Evolutionary conservation across 1,140 invertebrate species (phyloP), one percentile per base, ranked within the genome.

Genomic region (Mamestra configurata): DNA sequence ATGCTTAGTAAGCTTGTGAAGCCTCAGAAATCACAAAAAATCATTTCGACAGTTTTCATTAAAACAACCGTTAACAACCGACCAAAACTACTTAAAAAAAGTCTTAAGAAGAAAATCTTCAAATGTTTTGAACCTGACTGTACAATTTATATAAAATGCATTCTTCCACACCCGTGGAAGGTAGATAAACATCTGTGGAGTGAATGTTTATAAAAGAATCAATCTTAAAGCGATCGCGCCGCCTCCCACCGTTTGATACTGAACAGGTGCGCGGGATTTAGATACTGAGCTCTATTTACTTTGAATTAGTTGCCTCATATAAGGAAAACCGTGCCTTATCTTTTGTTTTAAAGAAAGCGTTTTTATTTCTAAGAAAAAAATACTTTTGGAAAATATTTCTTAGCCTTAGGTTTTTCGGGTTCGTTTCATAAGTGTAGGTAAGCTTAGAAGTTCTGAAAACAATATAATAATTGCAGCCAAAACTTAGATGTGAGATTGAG

Each of bases 131-230:
- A 18, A 24, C 35, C 37, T 20, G 15, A 10, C 55, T 61, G 72
- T 76, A 61, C 71, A 43, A n/a, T 61, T 76, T 46, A 76, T 49
- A 61, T 76, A 76, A 61, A 61, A 76, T 76, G 72, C 72, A 76
- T 61, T 61, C 24, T 46, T 18, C n/a, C 35, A 18, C 49, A 13
- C 40, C 7, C 13, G 4, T 6, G 18, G n/a, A 24, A 70, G 22
- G 37, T 75, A 27, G 22, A 59, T 61, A 61, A 61, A 76, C 55
- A 76, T 22, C 31, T 59, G 8, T 13, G 11, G 24, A 57, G 5
- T 13, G 49, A 20, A 59, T 61, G 57, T 64, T 76, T 76, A 64
- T 49, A 76, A 76, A 49, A 51, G 22, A 43, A 49, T 76, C 27
- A 64, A 61, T 76, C 43, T 61, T 46, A 27, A 20, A 27, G 1